A percentile compares a stretch with the other conserved stretches of the same genome.
Conservation (phyloP, 2,113 vertebrate genomes). For the Strix aluco region DNA sequence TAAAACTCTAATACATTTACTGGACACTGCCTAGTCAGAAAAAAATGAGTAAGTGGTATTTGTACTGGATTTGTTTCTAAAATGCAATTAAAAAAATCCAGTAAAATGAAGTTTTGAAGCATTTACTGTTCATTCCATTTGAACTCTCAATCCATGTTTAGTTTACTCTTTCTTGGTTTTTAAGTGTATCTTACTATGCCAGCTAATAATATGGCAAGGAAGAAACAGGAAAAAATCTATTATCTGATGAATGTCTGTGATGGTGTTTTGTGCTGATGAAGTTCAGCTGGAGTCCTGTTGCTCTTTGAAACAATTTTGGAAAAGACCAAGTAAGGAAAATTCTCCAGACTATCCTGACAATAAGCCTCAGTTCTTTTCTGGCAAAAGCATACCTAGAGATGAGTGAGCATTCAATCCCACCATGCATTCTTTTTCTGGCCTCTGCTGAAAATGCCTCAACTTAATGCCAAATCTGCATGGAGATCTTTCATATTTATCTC, state of each 20-base stretch:
- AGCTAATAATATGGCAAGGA: neutral
- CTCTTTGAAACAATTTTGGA: conserved; percentile 40
- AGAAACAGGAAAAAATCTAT: neutral
- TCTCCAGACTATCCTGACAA: conserved; percentile 7
- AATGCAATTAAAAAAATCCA: neutral
- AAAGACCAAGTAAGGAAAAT: conserved; percentile 33
- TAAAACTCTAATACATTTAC: neutral
- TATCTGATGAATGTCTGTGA: neutral
- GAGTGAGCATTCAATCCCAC: neutral
- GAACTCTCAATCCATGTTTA: neutral
- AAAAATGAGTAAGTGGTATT: neutral
- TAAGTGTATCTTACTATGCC: neutral
- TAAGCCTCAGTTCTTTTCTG: conserved; percentile 13
- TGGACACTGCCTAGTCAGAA: neutral
- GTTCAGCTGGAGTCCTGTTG: conserved; percentile 35
- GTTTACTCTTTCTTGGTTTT: neutral
- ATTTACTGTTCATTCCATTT: neutral
- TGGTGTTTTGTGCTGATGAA: conserved; percentile 4
- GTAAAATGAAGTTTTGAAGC: neutral
- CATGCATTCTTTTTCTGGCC: neutral
- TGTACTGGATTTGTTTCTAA: conserved; percentile 6
- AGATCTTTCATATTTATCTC: neutral
- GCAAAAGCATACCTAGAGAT: neutral
- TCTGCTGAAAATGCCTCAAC: neutral
- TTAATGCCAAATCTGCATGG: neutral